Conservation (phyloP, 1,140 invertebrate genomes). For the Cryptotermes secundus region DNA sequence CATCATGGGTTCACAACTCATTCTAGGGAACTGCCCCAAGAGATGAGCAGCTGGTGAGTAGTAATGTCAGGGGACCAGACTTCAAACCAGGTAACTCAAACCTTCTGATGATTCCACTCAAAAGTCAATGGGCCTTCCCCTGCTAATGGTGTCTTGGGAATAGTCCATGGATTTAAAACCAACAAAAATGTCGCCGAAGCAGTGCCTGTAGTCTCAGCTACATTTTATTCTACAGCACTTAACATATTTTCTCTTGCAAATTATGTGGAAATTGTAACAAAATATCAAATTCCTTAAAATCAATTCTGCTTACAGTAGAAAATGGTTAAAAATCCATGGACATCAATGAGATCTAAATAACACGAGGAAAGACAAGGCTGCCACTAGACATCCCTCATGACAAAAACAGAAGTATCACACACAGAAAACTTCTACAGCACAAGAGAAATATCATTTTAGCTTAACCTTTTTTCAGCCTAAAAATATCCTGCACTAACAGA, state of each 20-base stretch:
- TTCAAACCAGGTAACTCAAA: neutral
- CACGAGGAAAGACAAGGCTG: neutral
- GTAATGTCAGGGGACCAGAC: neutral
- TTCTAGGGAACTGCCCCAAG: neutral
- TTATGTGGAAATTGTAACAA: neutral
- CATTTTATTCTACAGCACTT: neutral
- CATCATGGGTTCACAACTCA: slow-evolving; percentile 11
- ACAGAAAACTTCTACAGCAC: slow-evolving; percentile 23
- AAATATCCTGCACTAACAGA: slow-evolving; percentile 1
- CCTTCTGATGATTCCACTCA: neutral
- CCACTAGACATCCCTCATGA: neutral
- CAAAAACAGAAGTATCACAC: slow-evolving; percentile 15
- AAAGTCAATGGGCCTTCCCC: neutral
- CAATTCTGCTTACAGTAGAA: neutral
- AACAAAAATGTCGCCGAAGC: neutral
- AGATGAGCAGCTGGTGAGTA: neutral
- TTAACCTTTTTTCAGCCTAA: neutral
- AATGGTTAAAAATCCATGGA: slow-evolving; percentile 15
- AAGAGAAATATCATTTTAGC: slow-evolving; percentile 9
- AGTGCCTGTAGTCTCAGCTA: neutral
- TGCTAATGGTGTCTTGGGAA: neutral
- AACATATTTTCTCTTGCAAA: neutral
- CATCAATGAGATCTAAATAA: slow-evolving; percentile 8
- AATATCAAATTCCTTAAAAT: neutral
- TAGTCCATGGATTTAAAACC: neutral